A percentile compares a stretch with the other conserved stretches of the same genome.
Conservation (phyloP, 2,797 vertebrate genomes). For the Cynopterus sphinx region DNA sequence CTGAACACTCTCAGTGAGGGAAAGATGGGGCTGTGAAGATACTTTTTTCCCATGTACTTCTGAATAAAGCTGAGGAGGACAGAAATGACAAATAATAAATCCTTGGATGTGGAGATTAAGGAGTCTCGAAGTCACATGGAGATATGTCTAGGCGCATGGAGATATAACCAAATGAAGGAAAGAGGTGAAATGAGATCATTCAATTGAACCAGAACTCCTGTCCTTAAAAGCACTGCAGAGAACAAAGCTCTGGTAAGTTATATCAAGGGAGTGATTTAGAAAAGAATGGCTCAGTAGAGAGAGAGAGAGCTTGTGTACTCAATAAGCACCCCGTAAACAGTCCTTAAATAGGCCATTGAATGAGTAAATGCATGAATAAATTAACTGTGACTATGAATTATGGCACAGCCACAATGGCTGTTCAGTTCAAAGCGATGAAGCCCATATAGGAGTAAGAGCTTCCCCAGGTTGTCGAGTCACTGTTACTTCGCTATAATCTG, state of each 20-base stretch:
- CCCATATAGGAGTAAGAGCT: background rate
- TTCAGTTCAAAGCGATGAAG: background rate
- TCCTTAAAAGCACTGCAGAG: background rate
- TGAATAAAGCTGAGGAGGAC: background rate
- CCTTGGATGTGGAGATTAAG: background rate
- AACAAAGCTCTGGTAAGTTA: background rate
- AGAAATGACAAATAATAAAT: background rate
- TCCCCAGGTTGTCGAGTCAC: background rate
- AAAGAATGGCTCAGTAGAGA: background rate
- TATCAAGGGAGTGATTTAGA: background rate
- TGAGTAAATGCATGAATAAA: background rate
- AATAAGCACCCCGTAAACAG: background rate
- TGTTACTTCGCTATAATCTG: background rate
- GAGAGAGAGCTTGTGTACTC: background rate
- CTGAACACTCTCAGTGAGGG: background rate
- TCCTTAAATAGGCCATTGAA: background rate
- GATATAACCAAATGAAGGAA: background rate
- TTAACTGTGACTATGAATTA: background rate
- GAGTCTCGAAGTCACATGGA: background rate
- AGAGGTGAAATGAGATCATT: background rate
- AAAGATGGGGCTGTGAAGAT: background rate
- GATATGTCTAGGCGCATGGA: background rate
- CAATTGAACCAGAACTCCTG: background rate
- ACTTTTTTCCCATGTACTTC: background rate
- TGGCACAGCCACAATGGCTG: fast-evolving